Percentiles rank a stretch among this genome's conserved stretches.
Evolutionary conservation across 2,113 vertebrate genomes (phyloP).

Genomic region (Dasyprocta punctata): DNA sequence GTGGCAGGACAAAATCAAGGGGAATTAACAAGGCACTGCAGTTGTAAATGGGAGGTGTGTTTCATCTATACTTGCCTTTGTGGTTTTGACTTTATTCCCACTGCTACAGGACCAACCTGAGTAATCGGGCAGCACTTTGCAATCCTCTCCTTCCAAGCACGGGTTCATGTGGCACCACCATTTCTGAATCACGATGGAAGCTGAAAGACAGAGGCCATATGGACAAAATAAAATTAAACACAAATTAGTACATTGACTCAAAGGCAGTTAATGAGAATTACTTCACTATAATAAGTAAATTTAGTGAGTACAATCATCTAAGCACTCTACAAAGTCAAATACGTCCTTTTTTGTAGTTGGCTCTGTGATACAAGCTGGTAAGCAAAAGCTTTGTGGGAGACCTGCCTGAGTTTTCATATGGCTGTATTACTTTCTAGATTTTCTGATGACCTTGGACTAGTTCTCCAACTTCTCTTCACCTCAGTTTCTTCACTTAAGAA

Average conservation of each 20-base stretch:
- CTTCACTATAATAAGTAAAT: neutral
- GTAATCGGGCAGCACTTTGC: conserved; percentile 96
- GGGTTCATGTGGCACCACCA: conserved; percentile 99
- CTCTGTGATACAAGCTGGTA: neutral
- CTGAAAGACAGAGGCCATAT: conserved; percentile 83
- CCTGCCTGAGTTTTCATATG: neutral
- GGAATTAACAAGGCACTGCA: neutral
- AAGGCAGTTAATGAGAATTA: neutral
- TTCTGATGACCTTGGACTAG: neutral
- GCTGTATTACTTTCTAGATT: neutral
- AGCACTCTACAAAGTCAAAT: neutral
- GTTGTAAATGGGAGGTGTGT: neutral
- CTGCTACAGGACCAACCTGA: conserved; percentile 99
- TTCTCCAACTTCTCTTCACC: neutral
- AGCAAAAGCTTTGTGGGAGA: fast-evolving
- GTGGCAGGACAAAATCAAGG: neutral
- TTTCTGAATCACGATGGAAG: conserved; percentile 96
- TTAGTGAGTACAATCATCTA: neutral
- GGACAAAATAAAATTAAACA: neutral
- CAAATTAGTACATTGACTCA: neutral
- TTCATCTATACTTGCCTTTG: conserved; percentile 91
- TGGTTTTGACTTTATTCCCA: conserved; percentile 99
- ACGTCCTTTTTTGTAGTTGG: neutral
- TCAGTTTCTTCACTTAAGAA: neutral
- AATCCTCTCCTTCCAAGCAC: conserved; percentile 97